These are phyloP conservation scores for Cherax quadricarinatus DNA, from an alignment of 1,140 invertebrate genomes.

Conservation along the genomic window DNA sequence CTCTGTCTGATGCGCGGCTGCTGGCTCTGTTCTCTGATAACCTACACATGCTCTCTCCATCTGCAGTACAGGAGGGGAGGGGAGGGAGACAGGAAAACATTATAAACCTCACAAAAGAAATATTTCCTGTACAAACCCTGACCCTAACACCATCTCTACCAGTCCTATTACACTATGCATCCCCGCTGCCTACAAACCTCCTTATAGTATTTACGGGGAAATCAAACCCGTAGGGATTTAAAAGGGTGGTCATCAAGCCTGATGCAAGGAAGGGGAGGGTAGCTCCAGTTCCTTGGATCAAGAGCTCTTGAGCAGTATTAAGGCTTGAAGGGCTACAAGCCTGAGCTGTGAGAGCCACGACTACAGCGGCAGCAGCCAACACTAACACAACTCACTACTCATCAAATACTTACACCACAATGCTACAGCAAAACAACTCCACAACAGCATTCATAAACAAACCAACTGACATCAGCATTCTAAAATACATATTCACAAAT, in stretches of 20 bases:
- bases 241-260: too few species aligned
- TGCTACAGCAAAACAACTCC: not conserved
- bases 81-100: not conserved
- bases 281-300: too few species aligned
- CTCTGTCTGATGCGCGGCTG: constrained; percentile 57
- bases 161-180: too few species aligned
- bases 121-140: too few species aligned
- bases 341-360: not conserved
- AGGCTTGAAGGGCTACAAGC: too few species aligned
- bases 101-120: not conserved
- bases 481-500: too few species aligned
- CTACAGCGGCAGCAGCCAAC: not conserved
- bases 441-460: not conserved
- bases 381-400: not conserved
- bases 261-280: too few species aligned
- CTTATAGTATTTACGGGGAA: too few species aligned
- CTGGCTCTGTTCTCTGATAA: constrained; percentile 49
- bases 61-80: not conserved
- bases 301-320: too few species aligned
- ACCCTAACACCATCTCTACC: too few species aligned
- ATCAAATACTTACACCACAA: not conserved
- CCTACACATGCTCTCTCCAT: constrained; percentile 52
- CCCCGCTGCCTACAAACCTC: too few species aligned
- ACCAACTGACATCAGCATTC: not conserved
- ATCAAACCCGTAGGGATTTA: too few species aligned